Evolutionary conservation across 2,113 vertebrate genomes (phyloP), one percentile per base, ranked within the genome.

Genomic region (Rhynchomys soricoides): DNA sequence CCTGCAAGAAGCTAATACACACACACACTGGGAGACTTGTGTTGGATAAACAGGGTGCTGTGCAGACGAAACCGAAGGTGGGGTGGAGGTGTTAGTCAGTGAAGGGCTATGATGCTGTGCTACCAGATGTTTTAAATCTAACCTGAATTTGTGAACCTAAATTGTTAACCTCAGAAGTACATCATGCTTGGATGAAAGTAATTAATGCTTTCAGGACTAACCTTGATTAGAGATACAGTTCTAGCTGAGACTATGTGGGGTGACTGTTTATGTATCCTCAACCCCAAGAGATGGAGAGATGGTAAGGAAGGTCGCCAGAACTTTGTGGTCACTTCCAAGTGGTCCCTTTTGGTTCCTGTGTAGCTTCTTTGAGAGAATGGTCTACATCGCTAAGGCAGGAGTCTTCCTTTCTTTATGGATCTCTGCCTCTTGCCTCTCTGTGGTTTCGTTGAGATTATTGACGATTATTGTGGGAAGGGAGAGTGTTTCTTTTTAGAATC

Each of bases 401-500:
- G 24, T 91, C 29, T 59, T 52, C 57, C 29, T 55, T 86, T 87
- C 48, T 50, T 87, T 77, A 29, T 81, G 75, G 37, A 17, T 86
- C 50, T 73, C 75, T 22, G 31, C 81, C 55, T 55, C 59, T 94
- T 15, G 29, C 85, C 55, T 50, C 59, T 93, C 66, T 93, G 81
- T 79, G 86, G 48, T 74, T 90, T 87, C 1, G n/a, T 48, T 90
- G 87, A 97, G 81, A 86, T 96, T 96, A 90, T 89, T 71, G 75
- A 89, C 74, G 86, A 83, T 91, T 90, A 90, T 89, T 70, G 31
- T 75, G 86, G 90, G 87, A 94, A 62, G 66, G 5, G 40, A 88
- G 50, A 92, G 71, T 70, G 92, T 91, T 97, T 96, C 86, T 91
- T 94, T 77, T 93, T 40, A 48, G 77, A 95, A 95, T 94, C 34